phyloP scores from a whole-genome alignment of 2,113 vertebrate genomes.

The Puntigrus tetrazona region DNA sequence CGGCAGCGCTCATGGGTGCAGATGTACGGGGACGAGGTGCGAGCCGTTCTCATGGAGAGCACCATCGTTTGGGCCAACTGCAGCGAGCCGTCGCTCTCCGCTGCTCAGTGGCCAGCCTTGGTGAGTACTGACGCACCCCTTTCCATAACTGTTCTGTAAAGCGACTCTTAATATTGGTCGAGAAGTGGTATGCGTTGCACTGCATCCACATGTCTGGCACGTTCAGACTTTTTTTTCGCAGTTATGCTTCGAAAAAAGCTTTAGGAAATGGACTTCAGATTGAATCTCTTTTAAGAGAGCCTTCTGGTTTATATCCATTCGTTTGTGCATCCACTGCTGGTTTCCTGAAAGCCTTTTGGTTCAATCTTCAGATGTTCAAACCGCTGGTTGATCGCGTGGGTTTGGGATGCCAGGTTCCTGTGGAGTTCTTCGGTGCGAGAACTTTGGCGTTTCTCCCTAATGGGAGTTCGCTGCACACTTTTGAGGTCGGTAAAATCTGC shows the following conservation, averaged over 20 bases:
- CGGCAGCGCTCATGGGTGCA: slow-evolving; percentile 91
- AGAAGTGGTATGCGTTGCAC: neutral
- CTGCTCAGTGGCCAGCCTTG: slow-evolving; percentile 89
- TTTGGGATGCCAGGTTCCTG: slow-evolving; percentile 87
- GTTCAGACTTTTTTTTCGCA: neutral
- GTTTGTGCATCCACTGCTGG: neutral
- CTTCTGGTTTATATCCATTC: neutral
- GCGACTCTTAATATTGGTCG: neutral
- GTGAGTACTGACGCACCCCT: slow-evolving; percentile 73
- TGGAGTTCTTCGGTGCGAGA: slow-evolving; percentile 90
- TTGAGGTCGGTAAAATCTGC: slow-evolving; percentile 80
- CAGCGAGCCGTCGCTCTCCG: slow-evolving; percentile 74
- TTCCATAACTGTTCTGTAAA: neutral
- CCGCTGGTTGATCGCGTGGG: slow-evolving; percentile 91
- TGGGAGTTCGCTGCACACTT: slow-evolving; percentile 84
- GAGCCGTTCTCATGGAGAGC: slow-evolving; percentile 89
- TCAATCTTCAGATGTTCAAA: slow-evolving; percentile 68
- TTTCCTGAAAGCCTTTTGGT: slow-evolving; percentile 13
- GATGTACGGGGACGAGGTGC: slow-evolving; percentile 91
- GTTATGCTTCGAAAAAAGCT: neutral
- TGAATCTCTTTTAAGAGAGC: neutral
- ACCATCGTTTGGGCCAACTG: slow-evolving; percentile 89
- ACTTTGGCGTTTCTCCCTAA: slow-evolving; percentile 88
- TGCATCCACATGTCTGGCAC: neutral
- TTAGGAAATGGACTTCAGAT: neutral